These are phyloP conservation scores for Paramisgurnus dabryanus DNA, from an alignment of 2,113 vertebrate genomes.

Conservation along the genomic window DNA sequence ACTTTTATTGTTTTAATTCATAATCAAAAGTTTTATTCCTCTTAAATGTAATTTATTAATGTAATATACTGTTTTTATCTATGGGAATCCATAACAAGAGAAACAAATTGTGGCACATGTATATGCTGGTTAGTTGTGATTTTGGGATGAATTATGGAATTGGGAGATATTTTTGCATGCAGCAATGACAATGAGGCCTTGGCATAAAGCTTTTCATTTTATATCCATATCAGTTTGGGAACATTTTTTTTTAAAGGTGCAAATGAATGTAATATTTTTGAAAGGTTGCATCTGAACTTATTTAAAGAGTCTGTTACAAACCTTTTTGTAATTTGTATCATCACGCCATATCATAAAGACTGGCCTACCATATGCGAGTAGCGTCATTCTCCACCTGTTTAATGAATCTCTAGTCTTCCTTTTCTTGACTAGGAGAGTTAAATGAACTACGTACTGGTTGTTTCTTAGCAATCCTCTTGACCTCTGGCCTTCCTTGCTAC, in stretches of 20 bases:
- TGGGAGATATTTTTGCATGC: not conserved
- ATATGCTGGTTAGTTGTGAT: slow-evolving; percentile 21
- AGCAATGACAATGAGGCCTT: slow-evolving; percentile 22
- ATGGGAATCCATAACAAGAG: slow-evolving; percentile 11
- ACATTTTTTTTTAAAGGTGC: slow-evolving; percentile 40
- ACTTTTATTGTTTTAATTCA: slow-evolving; percentile 17
- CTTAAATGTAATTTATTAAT: slow-evolving; percentile 48
- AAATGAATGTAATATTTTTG: slow-evolving; percentile 55
- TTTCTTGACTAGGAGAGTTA: slow-evolving; percentile 37
- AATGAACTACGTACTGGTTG: slow-evolving; percentile 4
- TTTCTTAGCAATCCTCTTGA: no score
- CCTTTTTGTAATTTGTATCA: not conserved
- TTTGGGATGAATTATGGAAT: slow-evolving; percentile 19
- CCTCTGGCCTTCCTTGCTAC: not conserved
- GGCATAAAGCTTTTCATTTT: slow-evolving; percentile 37
- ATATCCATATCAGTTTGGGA: slow-evolving; percentile 46
- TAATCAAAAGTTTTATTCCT: slow-evolving; percentile 11
- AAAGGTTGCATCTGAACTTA: slow-evolving; percentile 23
- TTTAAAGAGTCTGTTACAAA: slow-evolving; percentile 1
- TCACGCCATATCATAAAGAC: not conserved
- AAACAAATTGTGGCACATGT: slow-evolving; percentile 12
- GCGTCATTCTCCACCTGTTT: not conserved
- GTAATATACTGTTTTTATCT: slow-evolving; percentile 35
- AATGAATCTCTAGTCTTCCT: slow-evolving; percentile 33
- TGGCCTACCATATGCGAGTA: slow-evolving; percentile 11